Base-by-base conservation (phyloP, 2,888 invertebrate genomes). In the Stenolophus ochropezus region DNA sequence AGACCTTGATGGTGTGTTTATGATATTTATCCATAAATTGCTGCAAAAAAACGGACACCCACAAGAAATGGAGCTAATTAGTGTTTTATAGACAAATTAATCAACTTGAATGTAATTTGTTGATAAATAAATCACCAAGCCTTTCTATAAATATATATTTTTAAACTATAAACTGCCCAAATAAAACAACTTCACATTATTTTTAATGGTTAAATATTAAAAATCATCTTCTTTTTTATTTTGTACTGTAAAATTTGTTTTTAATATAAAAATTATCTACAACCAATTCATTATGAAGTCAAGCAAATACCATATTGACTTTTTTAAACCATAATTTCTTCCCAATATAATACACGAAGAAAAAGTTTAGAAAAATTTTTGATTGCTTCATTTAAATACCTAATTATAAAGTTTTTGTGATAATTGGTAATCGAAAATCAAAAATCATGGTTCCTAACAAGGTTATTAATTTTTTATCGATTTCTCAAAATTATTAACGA, bases 11-110 rank as follows among this genome's bases (percentile, higher is more conserved):
- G 18, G 65, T 33, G 1, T 14, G 27, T 69, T 33, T 61, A 33
- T 18, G 33, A 33, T 18, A 69, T 69, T 69, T 69, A 69, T 33
- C 65, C 20, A 69, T 69, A 69, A 33, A 18, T 69, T 33, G 42
- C 18, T n/a, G n/a, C 23, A 61, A 61, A 61, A n/a, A 58, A 61
- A 23, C 25, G 25, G 61, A 21, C 61, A 21, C 56, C 61, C 61
- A 61, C 25, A 25, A 61, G 4, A 61, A 61, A 23, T 42, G n/a
- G 25, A 61, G 21, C 61, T 23, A 61, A 61, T 61, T 61, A 61
- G 61, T 61, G 21, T 25, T 61, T 61, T 21, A 61, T 42, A 42
- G 33, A 42, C 4, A 42, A 42, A 42, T 42, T 42, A 42, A 42
- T 42, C 33, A 8, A 42, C 8, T 6, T 6, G 33, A 11, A 42